phyloP scores from a whole-genome alignment of 1,140 invertebrate species.

The Paraescarpia echinospica region DNA sequence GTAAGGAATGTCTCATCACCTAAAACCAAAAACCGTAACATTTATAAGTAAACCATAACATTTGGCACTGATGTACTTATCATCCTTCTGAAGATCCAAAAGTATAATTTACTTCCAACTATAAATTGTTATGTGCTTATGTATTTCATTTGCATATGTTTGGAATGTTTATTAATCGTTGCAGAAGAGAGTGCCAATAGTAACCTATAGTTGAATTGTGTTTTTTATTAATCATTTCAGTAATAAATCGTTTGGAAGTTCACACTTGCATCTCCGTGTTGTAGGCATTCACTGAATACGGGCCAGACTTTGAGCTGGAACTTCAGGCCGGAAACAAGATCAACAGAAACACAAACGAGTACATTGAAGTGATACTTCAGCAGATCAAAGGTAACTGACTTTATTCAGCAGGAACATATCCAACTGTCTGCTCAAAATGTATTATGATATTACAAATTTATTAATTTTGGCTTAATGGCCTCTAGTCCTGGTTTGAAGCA shows the following conservation, averaged over 20 bases:
- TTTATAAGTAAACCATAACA: too few species aligned
- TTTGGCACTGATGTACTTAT: too few species aligned
- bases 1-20: too few species aligned
- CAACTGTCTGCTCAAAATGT: neutral
- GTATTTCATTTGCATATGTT: too few species aligned
- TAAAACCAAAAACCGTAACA: too few species aligned
- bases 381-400: neutral
- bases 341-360: conserved; percentile 7
- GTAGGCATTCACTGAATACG: conserved; percentile 11
- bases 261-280: neutral
- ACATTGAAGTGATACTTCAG: neutral
- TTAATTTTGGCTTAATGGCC: neutral
- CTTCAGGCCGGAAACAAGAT: neutral
- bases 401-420: neutral
- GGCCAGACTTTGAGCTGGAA: conserved; percentile 9
- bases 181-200: too few species aligned
- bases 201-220: neutral
- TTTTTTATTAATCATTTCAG: neutral
- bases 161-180: too few species aligned
- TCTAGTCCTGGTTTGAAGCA: neutral
- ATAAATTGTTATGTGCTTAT: too few species aligned
- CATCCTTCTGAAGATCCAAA: too few species aligned
- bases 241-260: neutral
- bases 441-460: neutral
- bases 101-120: too few species aligned